Conservation (phyloP, 2,888 invertebrate species). For the Glyphotaelius pellucidus region DNA sequence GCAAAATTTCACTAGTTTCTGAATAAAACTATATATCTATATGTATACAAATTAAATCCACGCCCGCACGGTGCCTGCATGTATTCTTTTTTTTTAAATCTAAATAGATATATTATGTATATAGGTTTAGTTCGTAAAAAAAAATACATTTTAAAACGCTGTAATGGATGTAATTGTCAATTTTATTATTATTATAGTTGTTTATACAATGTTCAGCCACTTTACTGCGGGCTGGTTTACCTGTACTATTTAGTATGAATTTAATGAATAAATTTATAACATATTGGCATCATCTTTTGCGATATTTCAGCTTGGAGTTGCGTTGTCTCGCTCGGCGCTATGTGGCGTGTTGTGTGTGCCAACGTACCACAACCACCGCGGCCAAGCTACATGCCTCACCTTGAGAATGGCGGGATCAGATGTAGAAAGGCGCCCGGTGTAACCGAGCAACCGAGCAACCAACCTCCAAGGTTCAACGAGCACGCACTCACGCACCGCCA, state of each 20-base stretch:
- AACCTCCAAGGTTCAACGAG: constrained; percentile 46
- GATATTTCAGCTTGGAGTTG: neutral
- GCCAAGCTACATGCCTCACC: constrained; percentile 28
- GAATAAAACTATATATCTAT: too few species aligned
- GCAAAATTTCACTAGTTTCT: too few species aligned
- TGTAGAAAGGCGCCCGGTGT: constrained; percentile 59
- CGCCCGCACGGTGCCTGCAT: too few species aligned
- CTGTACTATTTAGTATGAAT: neutral
- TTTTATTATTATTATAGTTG: neutral
- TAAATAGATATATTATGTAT: too few species aligned
- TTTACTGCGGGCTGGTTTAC: neutral
- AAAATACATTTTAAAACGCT: too few species aligned
- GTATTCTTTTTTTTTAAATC: too few species aligned
- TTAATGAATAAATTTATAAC: neutral
- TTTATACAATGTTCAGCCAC: neutral
- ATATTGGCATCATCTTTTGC: neutral
- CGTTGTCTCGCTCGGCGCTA: neutral
- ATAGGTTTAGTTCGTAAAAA: too few species aligned
- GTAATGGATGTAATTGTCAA: too few species aligned
- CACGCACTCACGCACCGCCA: constrained; percentile 34
- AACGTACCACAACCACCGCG: neutral
- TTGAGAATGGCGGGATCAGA: constrained; percentile 53
- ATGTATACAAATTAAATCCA: too few species aligned
- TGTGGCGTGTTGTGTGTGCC: neutral
- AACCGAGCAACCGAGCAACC: neutral